Evolutionary conservation across 2,797 vertebrate genomes (phyloP), one percentile per base, ranked within the genome.

Genomic region (Coreius guichenoti): DNA sequence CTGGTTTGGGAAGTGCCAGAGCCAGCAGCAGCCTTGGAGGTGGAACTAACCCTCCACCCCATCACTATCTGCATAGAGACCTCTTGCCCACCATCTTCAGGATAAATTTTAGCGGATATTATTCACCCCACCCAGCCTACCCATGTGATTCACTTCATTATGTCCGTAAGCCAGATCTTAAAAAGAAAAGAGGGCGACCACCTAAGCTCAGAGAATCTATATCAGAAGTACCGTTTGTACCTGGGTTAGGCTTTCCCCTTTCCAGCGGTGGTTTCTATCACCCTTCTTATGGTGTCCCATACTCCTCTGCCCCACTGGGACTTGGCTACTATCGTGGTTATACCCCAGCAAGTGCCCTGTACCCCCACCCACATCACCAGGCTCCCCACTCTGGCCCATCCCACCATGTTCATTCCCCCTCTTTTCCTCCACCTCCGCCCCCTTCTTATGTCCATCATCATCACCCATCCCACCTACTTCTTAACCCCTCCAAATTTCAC

Each of bases 91-190:
- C 98, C 81, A 99, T 99, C 85, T 99, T 99, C 92, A 95, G 98
- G 87, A 98, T 99, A 89, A 99, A 99, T 81, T 99, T 99, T 89
- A 98, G 98, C 86, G 98, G 98, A 89, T 99, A 97, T 93, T 99
- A 99, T 91, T 97, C 97, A 17, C 92, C 92, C 6, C 98, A 98
- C 83, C 97, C 98, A 1, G 96, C 97, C 14, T 99, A 99, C 86
- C 97, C 98, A 49, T 95, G 99, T 85, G 98, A 99, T 88, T 97
- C 98, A 73, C 95, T 99, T 96, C 98, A 99, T 96, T 99, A 99
- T 93, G 97, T 99, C 89, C 96, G 97, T 31, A 99, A 99, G 92
- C 98, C 98, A 0, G 98, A 99, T 87, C 93, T 99, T 92, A 99
- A 99, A 94, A 99, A 99, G 88, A 99, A 99, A 92, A 95, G 98